phyloP scores from a whole-genome alignment of 92 coral and sea anemone genomes.

The Epizoanthus illoricatus region DNA sequence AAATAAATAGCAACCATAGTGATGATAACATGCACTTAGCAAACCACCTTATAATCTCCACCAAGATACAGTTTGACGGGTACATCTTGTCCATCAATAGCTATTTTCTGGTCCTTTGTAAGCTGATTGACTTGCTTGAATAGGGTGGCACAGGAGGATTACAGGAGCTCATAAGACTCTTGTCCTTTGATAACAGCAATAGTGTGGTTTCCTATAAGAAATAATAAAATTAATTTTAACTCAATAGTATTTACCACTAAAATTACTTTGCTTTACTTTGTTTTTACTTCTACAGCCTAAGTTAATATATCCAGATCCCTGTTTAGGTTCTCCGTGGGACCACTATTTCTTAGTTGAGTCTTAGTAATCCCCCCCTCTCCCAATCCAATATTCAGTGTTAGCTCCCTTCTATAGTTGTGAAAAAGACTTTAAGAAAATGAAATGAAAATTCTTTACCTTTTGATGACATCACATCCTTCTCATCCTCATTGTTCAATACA shows the following conservation, averaged over 20 bases:
- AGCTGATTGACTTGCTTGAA: conserved; percentile 50
- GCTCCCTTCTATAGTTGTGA: too few relatives aligned
- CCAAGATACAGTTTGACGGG: conserved; percentile 49
- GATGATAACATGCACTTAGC: too few relatives aligned
- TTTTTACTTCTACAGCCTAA: background rate
- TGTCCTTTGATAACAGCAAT: conserved; percentile 54
- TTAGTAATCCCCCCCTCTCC: conserved; percentile 24
- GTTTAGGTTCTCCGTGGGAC: conserved; percentile 7
- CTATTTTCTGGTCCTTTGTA: conserved; percentile 2
- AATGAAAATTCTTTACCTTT: too few relatives aligned
- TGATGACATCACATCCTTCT: conserved; percentile 42
- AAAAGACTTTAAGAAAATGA: too few relatives aligned
- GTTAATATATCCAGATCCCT: background rate
- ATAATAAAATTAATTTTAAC: background rate
- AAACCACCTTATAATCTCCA: conserved; percentile 54
- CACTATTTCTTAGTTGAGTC: background rate
- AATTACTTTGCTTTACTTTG: conserved; percentile 13
- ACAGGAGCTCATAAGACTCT: conserved; percentile 44
- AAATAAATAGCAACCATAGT: too few relatives aligned
- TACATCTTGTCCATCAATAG: conserved; percentile 33
- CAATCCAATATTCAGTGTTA: too few relatives aligned
- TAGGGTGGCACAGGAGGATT: conserved; percentile 48
- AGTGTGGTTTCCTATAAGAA: background rate
- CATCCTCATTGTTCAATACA: conserved; percentile 34
- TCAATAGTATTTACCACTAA: background rate